phyloP scores from a whole-genome alignment of 1,140 invertebrate species.

The Heliothis subflexa region DNA sequence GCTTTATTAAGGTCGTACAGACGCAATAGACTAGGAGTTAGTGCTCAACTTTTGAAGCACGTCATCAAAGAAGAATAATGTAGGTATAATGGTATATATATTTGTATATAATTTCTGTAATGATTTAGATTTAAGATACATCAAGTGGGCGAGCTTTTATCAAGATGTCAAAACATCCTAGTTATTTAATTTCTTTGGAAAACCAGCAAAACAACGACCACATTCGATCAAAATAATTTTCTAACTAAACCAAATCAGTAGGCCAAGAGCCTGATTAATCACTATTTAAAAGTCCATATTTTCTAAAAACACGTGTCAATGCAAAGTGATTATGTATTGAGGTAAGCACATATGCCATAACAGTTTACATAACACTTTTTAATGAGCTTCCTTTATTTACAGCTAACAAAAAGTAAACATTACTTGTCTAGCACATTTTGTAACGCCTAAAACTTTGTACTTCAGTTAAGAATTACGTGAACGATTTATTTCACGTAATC shows the following conservation, averaged over 20 bases:
- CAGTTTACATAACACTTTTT: not conserved
- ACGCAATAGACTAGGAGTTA: not conserved
- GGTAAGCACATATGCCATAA: constrained; percentile 5
- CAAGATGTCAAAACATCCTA: no score
- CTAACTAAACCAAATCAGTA: no score
- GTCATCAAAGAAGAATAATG: no score
- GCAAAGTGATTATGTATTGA: not conserved
- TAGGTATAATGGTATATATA: no score
- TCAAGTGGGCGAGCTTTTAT: no score
- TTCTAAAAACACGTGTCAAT: not conserved
- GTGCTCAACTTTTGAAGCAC: not conserved
- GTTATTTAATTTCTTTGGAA: no score
- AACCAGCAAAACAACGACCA: no score
- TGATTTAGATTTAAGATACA: no score
- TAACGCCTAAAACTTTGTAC: constrained; percentile 14
- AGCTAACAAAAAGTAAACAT: not conserved
- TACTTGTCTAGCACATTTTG: constrained; percentile 10
- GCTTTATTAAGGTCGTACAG: not conserved
- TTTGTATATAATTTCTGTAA: no score
- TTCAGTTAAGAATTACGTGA: constrained; percentile 54
- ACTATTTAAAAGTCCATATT: not conserved
- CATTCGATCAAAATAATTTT: no score
- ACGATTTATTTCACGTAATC: constrained; percentile 42
- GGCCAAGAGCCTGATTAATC: no score
- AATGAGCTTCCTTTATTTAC: not conserved